A percentile compares a stretch with the other conserved stretches of the same genome.
These are phyloP conservation scores for Crioceris asparagi DNA, from an alignment of 2,888 invertebrate genomes.

Conservation along the genomic window DNA sequence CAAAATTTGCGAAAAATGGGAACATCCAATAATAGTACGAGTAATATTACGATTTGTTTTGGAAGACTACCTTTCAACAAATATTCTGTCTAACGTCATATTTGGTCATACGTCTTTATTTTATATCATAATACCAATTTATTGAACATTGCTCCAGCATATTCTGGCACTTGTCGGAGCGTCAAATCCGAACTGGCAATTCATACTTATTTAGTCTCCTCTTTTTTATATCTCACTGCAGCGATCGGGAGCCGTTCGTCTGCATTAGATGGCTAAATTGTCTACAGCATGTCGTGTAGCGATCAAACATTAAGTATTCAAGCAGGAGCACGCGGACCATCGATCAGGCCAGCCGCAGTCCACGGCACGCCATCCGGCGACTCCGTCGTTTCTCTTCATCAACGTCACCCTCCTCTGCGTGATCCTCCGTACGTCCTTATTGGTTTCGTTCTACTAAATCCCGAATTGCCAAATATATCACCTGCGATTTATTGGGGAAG, in stretches of 20 bases:
- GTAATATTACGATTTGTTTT: too few relatives aligned
- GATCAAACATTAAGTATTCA: constrained; percentile 35
- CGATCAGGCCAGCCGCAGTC: constrained; percentile 26
- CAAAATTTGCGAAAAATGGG: too few relatives aligned
- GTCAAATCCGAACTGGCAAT: background rate
- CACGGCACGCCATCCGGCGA: constrained; percentile 18
- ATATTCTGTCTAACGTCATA: too few relatives aligned
- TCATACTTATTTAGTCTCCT: constrained; percentile 3
- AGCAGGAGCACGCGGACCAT: constrained; percentile 31
- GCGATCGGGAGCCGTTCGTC: constrained; percentile 15
- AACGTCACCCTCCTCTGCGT: constrained; percentile 31
- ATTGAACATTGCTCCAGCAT: too few relatives aligned
- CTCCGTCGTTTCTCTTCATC: constrained; percentile 37
- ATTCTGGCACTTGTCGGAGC: too few relatives aligned
- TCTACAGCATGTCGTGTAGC: constrained; percentile 27
- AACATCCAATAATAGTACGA: too few relatives aligned
- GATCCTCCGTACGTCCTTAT: constrained; percentile 27
- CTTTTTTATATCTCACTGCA: constrained; percentile 1
- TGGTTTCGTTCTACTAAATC: constrained; percentile 30
- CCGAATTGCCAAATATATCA: constrained; percentile 22
- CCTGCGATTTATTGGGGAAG: too few relatives aligned
- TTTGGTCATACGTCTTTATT: too few relatives aligned
- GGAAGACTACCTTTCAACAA: too few relatives aligned
- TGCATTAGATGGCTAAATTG: constrained; percentile 26
- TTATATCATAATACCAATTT: too few relatives aligned